Conservation (phyloP, 2,888 invertebrate species). For the Plebejus anna region DNA sequence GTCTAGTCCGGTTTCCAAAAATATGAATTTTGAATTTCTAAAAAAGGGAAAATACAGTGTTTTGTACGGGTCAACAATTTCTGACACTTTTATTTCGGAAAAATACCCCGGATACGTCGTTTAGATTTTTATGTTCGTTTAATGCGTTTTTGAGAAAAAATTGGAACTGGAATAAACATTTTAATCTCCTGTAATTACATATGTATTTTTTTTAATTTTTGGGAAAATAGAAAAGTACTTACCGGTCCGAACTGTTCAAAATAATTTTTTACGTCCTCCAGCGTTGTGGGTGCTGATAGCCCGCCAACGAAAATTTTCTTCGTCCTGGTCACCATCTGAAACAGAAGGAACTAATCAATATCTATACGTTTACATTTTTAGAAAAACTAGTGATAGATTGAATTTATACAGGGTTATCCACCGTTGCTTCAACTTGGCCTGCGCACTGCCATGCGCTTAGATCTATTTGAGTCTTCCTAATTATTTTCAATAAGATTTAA, state of each 20-base stretch:
- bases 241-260: conserved; percentile 99
- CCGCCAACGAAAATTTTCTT: conserved; percentile 99
- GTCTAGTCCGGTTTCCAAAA: conserved; percentile 28
- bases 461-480: not conserved
- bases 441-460: too few species aligned
- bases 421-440: not conserved
- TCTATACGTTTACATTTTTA: not conserved
- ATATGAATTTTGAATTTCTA: not conserved
- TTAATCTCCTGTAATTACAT: too few species aligned
- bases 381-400: not conserved
- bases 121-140: not conserved
- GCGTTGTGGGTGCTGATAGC: conserved; percentile 98
- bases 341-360: conserved; percentile 49
- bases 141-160: not conserved
- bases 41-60: conserved; percentile 27
- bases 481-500: not conserved
- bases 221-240: conserved; percentile 64
- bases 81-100: not conserved
- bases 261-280: conserved; percentile 99
- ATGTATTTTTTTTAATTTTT: too few species aligned
- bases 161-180: too few species aligned
- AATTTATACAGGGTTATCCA: not conserved
- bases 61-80: not conserved
- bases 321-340: conserved; percentile 99
- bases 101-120: not conserved